Evolutionary conservation across 2,888 invertebrate species (phyloP).

Genomic region (Lymantria dispar): DNA sequence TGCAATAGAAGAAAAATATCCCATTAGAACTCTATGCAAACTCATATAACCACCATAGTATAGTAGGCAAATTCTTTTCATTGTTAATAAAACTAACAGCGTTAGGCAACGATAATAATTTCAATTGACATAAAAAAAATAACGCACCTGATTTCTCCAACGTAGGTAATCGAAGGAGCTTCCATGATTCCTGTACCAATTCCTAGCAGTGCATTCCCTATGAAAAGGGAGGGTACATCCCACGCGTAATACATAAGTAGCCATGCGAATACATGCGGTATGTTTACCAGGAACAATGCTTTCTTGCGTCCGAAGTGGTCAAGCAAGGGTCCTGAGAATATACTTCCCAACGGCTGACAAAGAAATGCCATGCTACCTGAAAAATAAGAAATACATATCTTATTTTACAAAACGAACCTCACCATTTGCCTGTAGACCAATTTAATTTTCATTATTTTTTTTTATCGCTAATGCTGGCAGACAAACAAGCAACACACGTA

Average conservation of each 20-base stretch:
- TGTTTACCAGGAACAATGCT: slow-evolving; percentile 80
- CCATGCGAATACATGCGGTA: slow-evolving; percentile 82
- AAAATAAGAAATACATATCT: slow-evolving; percentile 17
- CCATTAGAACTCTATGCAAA: too few relatives aligned
- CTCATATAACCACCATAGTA: too few relatives aligned
- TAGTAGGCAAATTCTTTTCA: too few relatives aligned
- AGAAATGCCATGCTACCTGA: slow-evolving; percentile 81
- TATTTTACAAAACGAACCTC: too few relatives aligned
- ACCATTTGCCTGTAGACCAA: too few relatives aligned
- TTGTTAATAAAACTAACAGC: too few relatives aligned
- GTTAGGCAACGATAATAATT: too few relatives aligned
- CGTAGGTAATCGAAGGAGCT: slow-evolving; percentile 83
- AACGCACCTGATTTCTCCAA: slow-evolving; percentile 81
- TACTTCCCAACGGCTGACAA: slow-evolving; percentile 81
- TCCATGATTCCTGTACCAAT: slow-evolving; percentile 84
- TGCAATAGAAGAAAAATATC: too few relatives aligned
- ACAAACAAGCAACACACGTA: too few relatives aligned
- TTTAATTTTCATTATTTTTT: too few relatives aligned
- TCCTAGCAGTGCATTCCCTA: slow-evolving; percentile 77
- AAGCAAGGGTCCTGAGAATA: slow-evolving; percentile 79
- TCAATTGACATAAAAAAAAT: not conserved
- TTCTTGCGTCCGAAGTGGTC: slow-evolving; percentile 81
- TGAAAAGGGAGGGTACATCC: slow-evolving; percentile 71
- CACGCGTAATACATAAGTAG: slow-evolving; percentile 77
- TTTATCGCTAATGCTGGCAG: too few relatives aligned